Evolutionary conservation across 1,140 invertebrate species (phyloP).

Genomic region (Thaumetopoea pityocampa): DNA sequence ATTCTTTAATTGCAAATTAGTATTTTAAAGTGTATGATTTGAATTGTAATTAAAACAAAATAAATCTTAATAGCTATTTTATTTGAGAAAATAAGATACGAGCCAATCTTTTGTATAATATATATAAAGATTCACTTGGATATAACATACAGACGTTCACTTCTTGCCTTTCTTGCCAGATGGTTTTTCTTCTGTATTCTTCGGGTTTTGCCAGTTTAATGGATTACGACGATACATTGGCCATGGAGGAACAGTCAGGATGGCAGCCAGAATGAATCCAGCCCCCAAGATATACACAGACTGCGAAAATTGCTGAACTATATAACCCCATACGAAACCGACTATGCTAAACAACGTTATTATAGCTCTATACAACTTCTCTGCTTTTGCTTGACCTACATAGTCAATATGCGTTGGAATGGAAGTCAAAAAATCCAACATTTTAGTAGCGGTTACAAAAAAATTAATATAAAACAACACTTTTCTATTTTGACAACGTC

Average conservation of each 20-base stretch:
- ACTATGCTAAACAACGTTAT: slow-evolving; percentile 92
- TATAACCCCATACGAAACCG: slow-evolving; percentile 94
- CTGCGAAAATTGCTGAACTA: slow-evolving; percentile 96
- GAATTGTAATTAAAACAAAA: slow-evolving; percentile 13
- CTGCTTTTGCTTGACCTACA: slow-evolving; percentile 92
- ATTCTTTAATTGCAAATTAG: too few species aligned
- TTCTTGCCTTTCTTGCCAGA: slow-evolving; percentile 64
- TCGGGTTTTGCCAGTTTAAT: slow-evolving; percentile 92
- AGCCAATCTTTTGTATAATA: slow-evolving; percentile 2
- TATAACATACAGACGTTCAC: slow-evolving; percentile 14
- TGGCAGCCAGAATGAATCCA: slow-evolving; percentile 89
- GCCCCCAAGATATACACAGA: slow-evolving; percentile 94
- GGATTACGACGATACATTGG: slow-evolving; percentile 93
- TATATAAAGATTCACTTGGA: background rate
- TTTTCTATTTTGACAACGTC: too few species aligned
- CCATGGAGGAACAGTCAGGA: slow-evolving; percentile 94
- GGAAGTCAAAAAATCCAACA: slow-evolving; percentile 69
- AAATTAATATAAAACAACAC: too few species aligned
- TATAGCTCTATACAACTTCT: slow-evolving; percentile 91
- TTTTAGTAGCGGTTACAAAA: too few species aligned
- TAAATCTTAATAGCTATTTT: slow-evolving; percentile 17
- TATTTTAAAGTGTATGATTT: too few species aligned
- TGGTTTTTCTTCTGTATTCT: slow-evolving; percentile 58
- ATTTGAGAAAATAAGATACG: slow-evolving; percentile 17
- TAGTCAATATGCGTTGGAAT: slow-evolving; percentile 83